phyloP scores from a whole-genome alignment of 2,113 vertebrate genomes.

The Prietella phreatophila region DNA sequence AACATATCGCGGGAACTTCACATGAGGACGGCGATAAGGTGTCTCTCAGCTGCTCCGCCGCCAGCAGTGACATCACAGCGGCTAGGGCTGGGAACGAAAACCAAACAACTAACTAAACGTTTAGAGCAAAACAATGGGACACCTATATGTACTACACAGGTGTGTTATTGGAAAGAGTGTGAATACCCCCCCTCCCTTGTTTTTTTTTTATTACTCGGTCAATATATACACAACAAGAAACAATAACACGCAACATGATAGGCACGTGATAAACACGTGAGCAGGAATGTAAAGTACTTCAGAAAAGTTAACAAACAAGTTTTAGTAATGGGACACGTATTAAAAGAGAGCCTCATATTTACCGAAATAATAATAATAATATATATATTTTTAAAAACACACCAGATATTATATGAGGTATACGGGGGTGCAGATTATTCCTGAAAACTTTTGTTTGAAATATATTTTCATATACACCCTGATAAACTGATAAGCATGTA shows the following conservation, averaged over 20 bases:
- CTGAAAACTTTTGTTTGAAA: background rate
- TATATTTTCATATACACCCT: background rate
- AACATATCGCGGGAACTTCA: background rate
- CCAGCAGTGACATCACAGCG: slow-evolving; percentile 40
- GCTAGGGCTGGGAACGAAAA: no score
- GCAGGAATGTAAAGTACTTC: background rate
- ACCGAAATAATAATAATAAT: background rate
- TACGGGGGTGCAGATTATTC: background rate
- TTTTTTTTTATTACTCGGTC: background rate
- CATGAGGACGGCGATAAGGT: background rate
- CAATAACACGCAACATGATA: no score
- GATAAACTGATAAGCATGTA: background rate
- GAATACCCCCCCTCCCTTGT: background rate
- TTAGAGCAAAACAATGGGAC: background rate
- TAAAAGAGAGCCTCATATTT: background rate
- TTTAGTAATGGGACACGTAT: background rate
- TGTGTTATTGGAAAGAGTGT: background rate
- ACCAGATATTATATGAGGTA: background rate
- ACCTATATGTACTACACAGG: no score
- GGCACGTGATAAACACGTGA: background rate
- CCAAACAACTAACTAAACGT: background rate
- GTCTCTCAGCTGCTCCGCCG: background rate
- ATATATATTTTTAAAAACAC: background rate
- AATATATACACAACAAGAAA: background rate
- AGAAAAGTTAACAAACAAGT: background rate